These are phyloP conservation scores for Caranx ignobilis DNA, from an alignment of 2,113 vertebrate genomes.

Conservation along the genomic window DNA sequence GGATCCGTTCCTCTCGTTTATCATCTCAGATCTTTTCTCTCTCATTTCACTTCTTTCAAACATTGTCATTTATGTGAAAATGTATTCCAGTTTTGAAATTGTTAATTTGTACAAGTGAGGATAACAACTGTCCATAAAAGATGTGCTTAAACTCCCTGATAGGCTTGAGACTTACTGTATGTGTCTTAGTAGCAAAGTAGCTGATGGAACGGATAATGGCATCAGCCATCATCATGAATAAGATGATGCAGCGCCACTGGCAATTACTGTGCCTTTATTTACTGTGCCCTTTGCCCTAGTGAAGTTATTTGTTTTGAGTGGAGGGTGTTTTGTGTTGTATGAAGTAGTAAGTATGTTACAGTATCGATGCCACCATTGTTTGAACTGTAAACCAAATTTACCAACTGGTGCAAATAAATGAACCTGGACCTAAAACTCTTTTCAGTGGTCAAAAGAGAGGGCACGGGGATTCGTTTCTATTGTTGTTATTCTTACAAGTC, in stretches of 20 bases:
- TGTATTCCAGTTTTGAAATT: not conserved
- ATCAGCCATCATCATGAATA: no score
- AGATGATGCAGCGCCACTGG: no score
- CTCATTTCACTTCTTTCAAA: constrained; percentile 22
- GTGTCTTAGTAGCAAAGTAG: not conserved
- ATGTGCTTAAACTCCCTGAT: not conserved
- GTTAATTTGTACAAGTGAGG: not conserved
- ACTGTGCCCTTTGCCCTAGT: no score
- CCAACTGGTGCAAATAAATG: no score
- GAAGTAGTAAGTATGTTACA: no score
- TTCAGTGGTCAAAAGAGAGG: not conserved
- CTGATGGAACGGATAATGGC: not conserved
- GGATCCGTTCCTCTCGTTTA: constrained; percentile 9
- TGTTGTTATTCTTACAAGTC: not conserved
- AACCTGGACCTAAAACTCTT: not conserved
- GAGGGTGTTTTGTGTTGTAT: no score
- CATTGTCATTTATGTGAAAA: not conserved
- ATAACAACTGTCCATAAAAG: not conserved
- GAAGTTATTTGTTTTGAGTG: no score
- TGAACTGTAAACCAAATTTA: no score
- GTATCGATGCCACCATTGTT: no score
- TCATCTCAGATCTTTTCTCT: not conserved
- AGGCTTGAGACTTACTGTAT: not conserved
- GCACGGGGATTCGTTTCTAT: not conserved
- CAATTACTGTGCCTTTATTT: no score